Conservation (phyloP, 2,113 vertebrate genomes). For the Mustela nigripes region DNA sequence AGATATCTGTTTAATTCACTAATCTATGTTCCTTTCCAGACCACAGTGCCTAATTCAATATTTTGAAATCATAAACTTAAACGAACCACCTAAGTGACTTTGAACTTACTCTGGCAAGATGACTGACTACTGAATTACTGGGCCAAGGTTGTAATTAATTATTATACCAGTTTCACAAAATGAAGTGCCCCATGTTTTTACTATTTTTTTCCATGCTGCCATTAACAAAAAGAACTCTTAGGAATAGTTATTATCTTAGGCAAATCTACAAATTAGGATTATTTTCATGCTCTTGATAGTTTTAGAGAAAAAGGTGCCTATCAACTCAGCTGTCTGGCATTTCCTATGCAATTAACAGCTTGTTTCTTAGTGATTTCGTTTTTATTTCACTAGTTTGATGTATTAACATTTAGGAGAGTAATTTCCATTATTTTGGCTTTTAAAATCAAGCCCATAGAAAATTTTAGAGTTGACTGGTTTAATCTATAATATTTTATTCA, state of each 20-base stretch:
- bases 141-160: slow-evolving; percentile 31
- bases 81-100: slow-evolving; percentile 55
- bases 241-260: neutral
- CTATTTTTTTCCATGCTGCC: slow-evolving; percentile 18
- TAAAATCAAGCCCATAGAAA: neutral
- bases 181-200: neutral
- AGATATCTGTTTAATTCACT: neutral
- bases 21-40: slow-evolving; percentile 1
- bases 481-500: slow-evolving; percentile 9
- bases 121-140: slow-evolving; percentile 4
- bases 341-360: slow-evolving; percentile 21
- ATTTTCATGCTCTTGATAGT: slow-evolving; percentile 2
- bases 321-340: neutral
- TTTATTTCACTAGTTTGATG: neutral
- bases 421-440: slow-evolving; percentile 51
- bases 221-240: slow-evolving; percentile 46
- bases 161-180: neutral
- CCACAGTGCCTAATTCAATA: slow-evolving; percentile 36
- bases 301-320: neutral
- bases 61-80: slow-evolving; percentile 66
- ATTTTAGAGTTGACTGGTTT: neutral
- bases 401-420: neutral
- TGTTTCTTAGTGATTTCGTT: slow-evolving; percentile 17
- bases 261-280: slow-evolving; percentile 7
- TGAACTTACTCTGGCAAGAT: slow-evolving; percentile 56